These are phyloP conservation scores for Apodemus agrarius DNA, from an alignment of 2,797 vertebrate genomes.

Conservation along the genomic window DNA sequence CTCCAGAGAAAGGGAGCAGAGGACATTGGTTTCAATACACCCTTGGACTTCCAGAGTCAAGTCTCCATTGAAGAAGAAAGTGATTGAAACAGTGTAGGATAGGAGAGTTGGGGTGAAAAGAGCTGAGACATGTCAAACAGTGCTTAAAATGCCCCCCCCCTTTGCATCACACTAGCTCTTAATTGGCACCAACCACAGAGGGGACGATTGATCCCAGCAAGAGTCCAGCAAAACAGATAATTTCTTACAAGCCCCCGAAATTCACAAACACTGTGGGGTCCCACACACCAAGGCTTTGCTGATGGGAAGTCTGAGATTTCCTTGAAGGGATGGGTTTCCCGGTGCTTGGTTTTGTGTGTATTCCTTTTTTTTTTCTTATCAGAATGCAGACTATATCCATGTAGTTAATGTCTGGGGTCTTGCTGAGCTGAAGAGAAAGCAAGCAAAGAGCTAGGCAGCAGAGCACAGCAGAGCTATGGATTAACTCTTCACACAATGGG, in stretches of 20 bases:
- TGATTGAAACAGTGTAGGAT: background rate
- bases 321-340: slow-evolving; percentile 82
- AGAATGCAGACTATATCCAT: slow-evolving; percentile 82
- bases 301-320: slow-evolving; percentile 73
- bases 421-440: slow-evolving; percentile 76
- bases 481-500: slow-evolving; percentile 84
- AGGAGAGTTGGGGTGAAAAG: background rate
- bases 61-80: slow-evolving; percentile 15
- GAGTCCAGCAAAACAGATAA: slow-evolving; percentile 86
- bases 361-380: slow-evolving; percentile 58
- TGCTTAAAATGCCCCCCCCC: slow-evolving; percentile 84
- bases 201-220: slow-evolving; percentile 88
- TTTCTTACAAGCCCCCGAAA: slow-evolving; percentile 84
- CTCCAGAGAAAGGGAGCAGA: slow-evolving; percentile 18
- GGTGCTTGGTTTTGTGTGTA: slow-evolving; percentile 41
- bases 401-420: slow-evolving; percentile 78
- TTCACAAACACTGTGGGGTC: slow-evolving; percentile 83
- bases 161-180: slow-evolving; percentile 85
- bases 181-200: slow-evolving; percentile 88
- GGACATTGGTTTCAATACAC: background rate
- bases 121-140: slow-evolving; percentile 83
- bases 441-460: slow-evolving; percentile 72
- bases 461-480: slow-evolving; percentile 79
- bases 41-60: background rate
- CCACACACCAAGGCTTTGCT: slow-evolving; percentile 74